phyloP scores from a whole-genome alignment of 2,888 invertebrate species.

The Apotomis capreana region DNA sequence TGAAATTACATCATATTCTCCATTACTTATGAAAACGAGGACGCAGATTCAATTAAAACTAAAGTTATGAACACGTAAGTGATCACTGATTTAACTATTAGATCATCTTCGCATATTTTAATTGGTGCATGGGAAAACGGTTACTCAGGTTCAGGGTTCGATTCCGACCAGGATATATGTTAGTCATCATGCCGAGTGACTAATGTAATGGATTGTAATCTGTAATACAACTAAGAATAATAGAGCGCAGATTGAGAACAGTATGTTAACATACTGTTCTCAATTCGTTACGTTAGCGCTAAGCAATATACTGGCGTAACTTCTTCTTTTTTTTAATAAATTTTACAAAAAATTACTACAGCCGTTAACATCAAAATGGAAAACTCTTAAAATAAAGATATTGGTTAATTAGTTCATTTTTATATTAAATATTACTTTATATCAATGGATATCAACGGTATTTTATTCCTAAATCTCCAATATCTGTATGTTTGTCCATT shows the following conservation, averaged over 20 bases:
- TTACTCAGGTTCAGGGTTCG: conserved; percentile 50
- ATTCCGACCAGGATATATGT: conserved; percentile 57
- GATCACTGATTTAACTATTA: conserved; percentile 43
- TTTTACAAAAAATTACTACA: no score
- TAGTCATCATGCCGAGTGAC: conserved; percentile 59
- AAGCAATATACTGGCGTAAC: no score
- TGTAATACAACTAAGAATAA: conserved; percentile 20
- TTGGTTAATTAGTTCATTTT: no score
- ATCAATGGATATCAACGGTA: no score
- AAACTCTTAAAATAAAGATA: no score
- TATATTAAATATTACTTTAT: no score
- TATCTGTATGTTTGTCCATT: no score
- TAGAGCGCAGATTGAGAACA: conserved; percentile 23
- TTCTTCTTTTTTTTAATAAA: no score
- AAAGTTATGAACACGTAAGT: conserved; percentile 9
- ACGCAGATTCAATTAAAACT: conserved; percentile 4
- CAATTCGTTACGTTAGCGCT: no score
- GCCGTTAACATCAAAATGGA: no score
- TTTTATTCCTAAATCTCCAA: no score
- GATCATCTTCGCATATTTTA: conserved; percentile 49
- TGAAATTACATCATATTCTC: conserved; percentile 9
- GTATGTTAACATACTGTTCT: background rate
- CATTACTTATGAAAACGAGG: background rate
- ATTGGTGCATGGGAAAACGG: conserved; percentile 49
- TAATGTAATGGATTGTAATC: conserved; percentile 48